These are phyloP conservation scores for Dendrocopos noguchii DNA, from an alignment of 2,113 vertebrate species.

Conservation along the genomic window DNA sequence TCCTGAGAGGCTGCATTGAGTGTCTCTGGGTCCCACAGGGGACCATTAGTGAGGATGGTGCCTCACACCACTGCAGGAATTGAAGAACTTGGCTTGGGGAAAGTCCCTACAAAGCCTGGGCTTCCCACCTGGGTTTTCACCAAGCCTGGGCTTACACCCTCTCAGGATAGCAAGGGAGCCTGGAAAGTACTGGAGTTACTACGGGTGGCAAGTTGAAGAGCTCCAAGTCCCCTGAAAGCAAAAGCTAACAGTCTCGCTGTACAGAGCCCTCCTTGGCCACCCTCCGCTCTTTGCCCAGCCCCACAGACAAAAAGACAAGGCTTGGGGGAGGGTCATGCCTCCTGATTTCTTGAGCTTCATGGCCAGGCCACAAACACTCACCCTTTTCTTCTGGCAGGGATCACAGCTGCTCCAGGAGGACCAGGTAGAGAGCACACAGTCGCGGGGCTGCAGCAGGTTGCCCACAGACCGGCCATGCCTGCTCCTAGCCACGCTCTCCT, in stretches of 20 bases:
- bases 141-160: neutral
- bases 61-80: fast-evolving
- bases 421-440: constrained; percentile 87
- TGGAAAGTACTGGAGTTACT: neutral
- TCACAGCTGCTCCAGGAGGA: constrained; percentile 89
- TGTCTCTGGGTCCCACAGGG: neutral
- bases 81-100: neutral
- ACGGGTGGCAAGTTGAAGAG: neutral
- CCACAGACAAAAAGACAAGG: neutral
- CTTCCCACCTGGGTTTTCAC: neutral
- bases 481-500: neutral
- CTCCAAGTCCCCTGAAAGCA: neutral
- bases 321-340: neutral
- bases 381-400: constrained; percentile 87
- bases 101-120: neutral
- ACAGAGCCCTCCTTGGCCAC: neutral
- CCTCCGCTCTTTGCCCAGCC: neutral
- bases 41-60: neutral
- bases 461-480: constrained; percentile 34
- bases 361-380: constrained; percentile 64
- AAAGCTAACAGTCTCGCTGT: fast-evolving
- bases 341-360: neutral
- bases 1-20: neutral
- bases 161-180: neutral
- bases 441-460: constrained; percentile 57